Evolutionary conservation across 2,888 invertebrate genomes (phyloP).

Genomic region (Chrysotoxum bicinctum): DNA sequence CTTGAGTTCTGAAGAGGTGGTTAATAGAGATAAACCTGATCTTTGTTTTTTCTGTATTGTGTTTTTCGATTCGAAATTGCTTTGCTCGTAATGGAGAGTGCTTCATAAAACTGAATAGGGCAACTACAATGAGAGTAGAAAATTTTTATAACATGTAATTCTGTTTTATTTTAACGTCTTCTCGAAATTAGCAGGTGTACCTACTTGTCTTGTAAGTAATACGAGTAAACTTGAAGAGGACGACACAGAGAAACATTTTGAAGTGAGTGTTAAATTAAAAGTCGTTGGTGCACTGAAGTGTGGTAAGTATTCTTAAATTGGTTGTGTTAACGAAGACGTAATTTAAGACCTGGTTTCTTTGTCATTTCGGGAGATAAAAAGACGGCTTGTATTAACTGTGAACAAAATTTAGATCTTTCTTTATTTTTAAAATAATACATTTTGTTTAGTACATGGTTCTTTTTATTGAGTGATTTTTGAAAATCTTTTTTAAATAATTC

Average conservation of each 20-base stretch:
- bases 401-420: too few species aligned
- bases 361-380: neutral
- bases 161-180: constrained; percentile 37
- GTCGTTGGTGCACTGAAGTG: constrained; percentile 8
- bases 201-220: neutral
- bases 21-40: constrained; percentile 11
- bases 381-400: neutral
- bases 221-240: neutral
- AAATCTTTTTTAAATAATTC: too few species aligned
- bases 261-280: constrained; percentile 21
- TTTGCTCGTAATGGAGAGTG: constrained; percentile 50
- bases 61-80: constrained; percentile 8
- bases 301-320: neutral
- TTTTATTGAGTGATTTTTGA: neutral
- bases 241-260: neutral
- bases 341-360: constrained; percentile 1
- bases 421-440: neutral
- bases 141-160: constrained; percentile 28
- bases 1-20: constrained; percentile 32
- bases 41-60: neutral
- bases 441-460: neutral
- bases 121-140: constrained; percentile 21
- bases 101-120: constrained; percentile 54
- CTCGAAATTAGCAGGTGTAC: neutral
- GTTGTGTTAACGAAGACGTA: constrained; percentile 3